These are phyloP conservation scores for Hemicordylus capensis DNA, from an alignment of 2,113 vertebrate species.

Conservation along the genomic window DNA sequence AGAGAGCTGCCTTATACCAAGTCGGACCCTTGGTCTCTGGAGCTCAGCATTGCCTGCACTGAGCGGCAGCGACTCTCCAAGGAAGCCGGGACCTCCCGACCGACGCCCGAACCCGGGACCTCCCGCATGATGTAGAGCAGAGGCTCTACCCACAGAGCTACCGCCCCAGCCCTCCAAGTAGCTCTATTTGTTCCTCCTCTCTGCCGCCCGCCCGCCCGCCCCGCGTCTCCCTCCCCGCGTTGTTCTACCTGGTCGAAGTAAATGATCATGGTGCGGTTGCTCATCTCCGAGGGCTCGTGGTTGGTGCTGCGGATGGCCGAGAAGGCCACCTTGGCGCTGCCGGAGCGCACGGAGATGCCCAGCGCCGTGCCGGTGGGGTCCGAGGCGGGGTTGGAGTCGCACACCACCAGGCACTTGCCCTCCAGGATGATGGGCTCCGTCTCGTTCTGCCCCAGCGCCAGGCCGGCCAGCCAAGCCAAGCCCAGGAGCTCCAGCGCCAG, in stretches of 20 bases:
- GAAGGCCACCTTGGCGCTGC: slow-evolving; percentile 95
- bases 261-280: slow-evolving; percentile 96
- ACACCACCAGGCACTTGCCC: slow-evolving; percentile 95
- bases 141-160: too few relatives aligned
- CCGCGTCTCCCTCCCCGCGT: not conserved
- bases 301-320: slow-evolving; percentile 96
- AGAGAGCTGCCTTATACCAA: too few relatives aligned
- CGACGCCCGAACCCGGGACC: not conserved
- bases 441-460: slow-evolving; percentile 88
- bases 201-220: not conserved
- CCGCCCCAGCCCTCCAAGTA: too few relatives aligned
- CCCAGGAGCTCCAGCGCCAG: slow-evolving; percentile 75
- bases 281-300: slow-evolving; percentile 99
- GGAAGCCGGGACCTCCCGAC: not conserved
- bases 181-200: too few relatives aligned
- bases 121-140: not conserved
- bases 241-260: slow-evolving; percentile 94
- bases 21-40: too few relatives aligned
- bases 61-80: too few relatives aligned
- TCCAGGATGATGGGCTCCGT: slow-evolving; percentile 95
- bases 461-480: slow-evolving; percentile 82
- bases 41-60: too few relatives aligned
- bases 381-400: slow-evolving; percentile 94
- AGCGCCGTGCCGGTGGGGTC: slow-evolving; percentile 94
- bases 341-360: slow-evolving; percentile 94